phyloP scores from a whole-genome alignment of 1,140 invertebrate species.

The Scaptomyza hsui region DNA sequence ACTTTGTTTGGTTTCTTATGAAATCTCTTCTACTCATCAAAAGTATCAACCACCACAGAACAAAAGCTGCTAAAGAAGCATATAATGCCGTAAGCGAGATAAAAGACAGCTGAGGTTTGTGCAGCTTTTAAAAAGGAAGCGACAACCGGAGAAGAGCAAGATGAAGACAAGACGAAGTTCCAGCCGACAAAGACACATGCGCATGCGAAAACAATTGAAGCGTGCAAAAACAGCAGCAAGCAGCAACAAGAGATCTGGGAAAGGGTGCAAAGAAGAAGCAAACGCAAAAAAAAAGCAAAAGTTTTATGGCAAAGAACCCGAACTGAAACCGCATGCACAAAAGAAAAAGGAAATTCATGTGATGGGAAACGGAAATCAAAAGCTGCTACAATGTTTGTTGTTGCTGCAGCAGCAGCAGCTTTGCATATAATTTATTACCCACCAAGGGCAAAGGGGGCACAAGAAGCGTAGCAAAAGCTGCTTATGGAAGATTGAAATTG shows the following conservation, averaged over 20 bases:
- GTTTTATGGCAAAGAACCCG: constrained; percentile 61
- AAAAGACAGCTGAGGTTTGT: constrained; percentile 36
- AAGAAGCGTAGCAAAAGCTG: constrained; percentile 68
- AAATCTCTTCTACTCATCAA: background rate
- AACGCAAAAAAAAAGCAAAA: constrained; percentile 65
- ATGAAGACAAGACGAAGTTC: constrained; percentile 15
- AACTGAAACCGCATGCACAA: constrained; percentile 60
- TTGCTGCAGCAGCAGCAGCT: constrained; percentile 44
- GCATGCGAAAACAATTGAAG: constrained; percentile 80
- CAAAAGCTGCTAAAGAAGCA: constrained; percentile 15
- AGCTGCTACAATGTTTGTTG: constrained; percentile 69
- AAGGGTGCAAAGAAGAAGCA: constrained; percentile 28
- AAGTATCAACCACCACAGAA: constrained; percentile 18
- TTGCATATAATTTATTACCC: constrained; percentile 78
- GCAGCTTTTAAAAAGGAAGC: constrained; percentile 41
- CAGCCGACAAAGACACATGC: constrained; percentile 53
- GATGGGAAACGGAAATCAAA: constrained; percentile 83
- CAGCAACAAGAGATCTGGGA: constrained; percentile 23
- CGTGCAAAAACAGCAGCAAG: constrained; percentile 52
- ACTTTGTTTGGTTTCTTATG: background rate
- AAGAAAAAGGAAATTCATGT: constrained; percentile 73
- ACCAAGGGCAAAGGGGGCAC: constrained; percentile 27
- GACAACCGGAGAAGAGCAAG: background rate
- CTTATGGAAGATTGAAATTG: constrained; percentile 73
- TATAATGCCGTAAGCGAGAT: background rate